phyloP scores from a whole-genome alignment of 1,140 invertebrate genomes.

The Drepana arcuata region DNA sequence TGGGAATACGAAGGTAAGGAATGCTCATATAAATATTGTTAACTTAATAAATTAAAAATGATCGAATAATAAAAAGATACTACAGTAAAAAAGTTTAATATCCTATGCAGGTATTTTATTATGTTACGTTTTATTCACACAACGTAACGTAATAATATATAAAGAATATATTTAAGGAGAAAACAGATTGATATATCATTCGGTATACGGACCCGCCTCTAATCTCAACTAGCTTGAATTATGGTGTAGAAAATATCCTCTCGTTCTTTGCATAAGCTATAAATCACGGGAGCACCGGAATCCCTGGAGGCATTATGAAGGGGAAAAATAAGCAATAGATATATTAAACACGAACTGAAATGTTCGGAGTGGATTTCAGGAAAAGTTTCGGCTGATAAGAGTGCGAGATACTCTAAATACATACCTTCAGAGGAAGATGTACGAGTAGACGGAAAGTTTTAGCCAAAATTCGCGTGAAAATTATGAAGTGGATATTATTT shows the following conservation, averaged over 20 bases:
- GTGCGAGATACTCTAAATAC: no score
- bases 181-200: conserved; percentile 55
- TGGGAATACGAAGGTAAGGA: no score
- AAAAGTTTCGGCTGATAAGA: not conserved
- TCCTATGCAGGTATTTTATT: no score
- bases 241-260: conserved; percentile 66
- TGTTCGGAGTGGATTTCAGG: conserved; percentile 13
- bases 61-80: no score
- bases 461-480: not conserved
- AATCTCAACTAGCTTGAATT: conserved; percentile 67
- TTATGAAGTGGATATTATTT: not conserved
- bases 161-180: not conserved
- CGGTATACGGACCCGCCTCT: conserved; percentile 37
- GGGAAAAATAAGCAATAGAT: conserved; percentile 56
- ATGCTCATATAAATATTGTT: no score
- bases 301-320: conserved; percentile 47
- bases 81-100: no score
- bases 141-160: no score
- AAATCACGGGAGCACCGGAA: conserved; percentile 56
- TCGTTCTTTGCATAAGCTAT: conserved; percentile 64
- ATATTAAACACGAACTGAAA: conserved; percentile 39
- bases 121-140: no score
- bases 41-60: no score
- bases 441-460: not conserved
- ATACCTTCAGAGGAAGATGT: not conserved